Base-by-base conservation (phyloP, 1,140 invertebrate genomes). In the Aricia agestis region DNA sequence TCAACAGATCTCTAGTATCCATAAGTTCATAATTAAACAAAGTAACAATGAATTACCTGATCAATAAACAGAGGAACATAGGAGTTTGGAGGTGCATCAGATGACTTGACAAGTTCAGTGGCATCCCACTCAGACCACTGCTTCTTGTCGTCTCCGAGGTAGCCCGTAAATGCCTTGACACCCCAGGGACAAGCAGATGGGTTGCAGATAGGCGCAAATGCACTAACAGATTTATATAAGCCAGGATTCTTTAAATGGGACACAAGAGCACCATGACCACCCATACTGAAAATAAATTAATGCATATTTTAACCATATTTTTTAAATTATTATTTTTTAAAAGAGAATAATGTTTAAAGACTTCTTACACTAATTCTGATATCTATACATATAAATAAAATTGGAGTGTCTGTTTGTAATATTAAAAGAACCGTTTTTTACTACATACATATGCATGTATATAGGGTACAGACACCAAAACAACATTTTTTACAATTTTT, bases 181-280 rank as follows among this genome's bases (percentile, higher is more conserved):
- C 98, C 98, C 98, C 98, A 99, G 4, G 94, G 93, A 81, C 96
- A 96, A 58, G 95, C 91, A 13, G 92, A 94, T 0, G 98, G 98
- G 92, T 99, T 98, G 67, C 95, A 95, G 82, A 99, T 99, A 0
- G 99, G 98, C 19, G 99, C 95, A 94, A 99, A 99, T n/a, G 97
- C 97, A 72, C 98, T 98, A 0, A 99, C 98, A 57, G 96, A 96
- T 77, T 94, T 94, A 89, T 97, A 99, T 72, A 96, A 92, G 6
- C 96, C 96, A 25, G 98, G 98, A 91, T 98, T 99, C 87, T 98
- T 98, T 19, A 99, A 89, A 17, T 96, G 96, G 89, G 96, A 97
- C 42, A 98, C 96, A 25, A 99, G 89, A 32, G 99, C 98, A 32
- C 99, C 99, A 92, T 99, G 98, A 69, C 98, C 98, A 68, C 98